Evolutionary conservation across 2,888 invertebrate species (phyloP), one percentile per base, ranked within the genome.

Genomic region (Hylaea fasciaria): DNA sequence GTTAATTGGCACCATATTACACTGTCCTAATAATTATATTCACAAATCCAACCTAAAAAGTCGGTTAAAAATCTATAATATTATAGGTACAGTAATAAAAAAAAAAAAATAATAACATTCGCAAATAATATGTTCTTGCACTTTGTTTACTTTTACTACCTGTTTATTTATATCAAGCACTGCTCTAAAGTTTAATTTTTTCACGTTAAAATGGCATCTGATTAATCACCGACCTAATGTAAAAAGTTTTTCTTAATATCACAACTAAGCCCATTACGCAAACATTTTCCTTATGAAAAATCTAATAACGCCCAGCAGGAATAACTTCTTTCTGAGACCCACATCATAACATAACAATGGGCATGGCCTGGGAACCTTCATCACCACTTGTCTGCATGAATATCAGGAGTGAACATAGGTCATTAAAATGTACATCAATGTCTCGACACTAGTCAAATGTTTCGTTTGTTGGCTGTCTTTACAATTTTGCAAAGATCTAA

Each of bases 271-370:
- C 65, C 61, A 65, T 65, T 62, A 61, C 48, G 56, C 43, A 32
- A 55, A 55, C 55, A 59, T 57, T 62, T 62, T 53, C 61, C 47
- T 62, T 59, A 59, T 64, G 61, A 62, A 65, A 62, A 65, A 62
- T 66, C 49, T 64, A 59, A 67, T 64, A 64, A 62, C 57, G 52
- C 39, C 51, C 4, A 49, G 8, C 59, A 40, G 37, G 17, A 41
- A 57, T 49, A 49, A 50, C 57, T 40, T 54, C 54, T 29, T 57
- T 48, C 40, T 13, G 46, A 45, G 66, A 77, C 76, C 80, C 75
- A 68, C 62, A 66, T 79, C 77, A 77, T 66, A 45, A 57, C 57
- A 10, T 63, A 57, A 62, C 58, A 60, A 64, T 66, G 66, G 64
- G 57, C 58, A 61, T 55, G 56, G 60, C 59, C 53, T 51, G 62